A percentile compares a stretch with the other conserved stretches of the same genome.
Conservation (phyloP, 2,888 invertebrate genomes). For the Pollenia labialis region DNA sequence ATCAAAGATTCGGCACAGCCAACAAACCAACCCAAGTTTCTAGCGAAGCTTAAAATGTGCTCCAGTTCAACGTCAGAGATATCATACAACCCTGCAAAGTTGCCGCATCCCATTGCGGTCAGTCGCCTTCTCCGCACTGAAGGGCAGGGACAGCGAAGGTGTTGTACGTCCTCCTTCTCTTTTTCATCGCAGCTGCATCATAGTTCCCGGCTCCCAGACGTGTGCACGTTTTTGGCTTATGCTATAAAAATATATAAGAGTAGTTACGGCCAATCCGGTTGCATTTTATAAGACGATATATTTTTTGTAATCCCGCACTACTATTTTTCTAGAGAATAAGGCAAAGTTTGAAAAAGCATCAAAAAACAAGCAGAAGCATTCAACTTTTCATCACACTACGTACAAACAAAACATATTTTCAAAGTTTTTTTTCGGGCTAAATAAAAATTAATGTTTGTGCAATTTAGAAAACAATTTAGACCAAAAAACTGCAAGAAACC, state of each 20-base stretch:
- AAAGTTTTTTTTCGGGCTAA: constrained; percentile 20
- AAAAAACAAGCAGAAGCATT: constrained; percentile 38
- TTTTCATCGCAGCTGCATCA: too few species aligned
- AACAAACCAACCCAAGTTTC: too few species aligned
- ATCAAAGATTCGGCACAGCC: too few species aligned
- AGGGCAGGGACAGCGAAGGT: too few species aligned
- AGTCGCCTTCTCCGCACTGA: too few species aligned
- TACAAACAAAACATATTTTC: constrained; percentile 24
- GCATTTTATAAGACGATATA: constrained; percentile 15
- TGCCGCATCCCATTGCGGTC: too few species aligned
- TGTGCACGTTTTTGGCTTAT: neutral
- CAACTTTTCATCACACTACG: constrained; percentile 47
- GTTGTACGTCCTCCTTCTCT: too few species aligned
- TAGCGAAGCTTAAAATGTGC: too few species aligned
- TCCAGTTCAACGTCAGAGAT: too few species aligned
- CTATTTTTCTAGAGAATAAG: neutral
- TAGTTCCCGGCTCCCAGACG: too few species aligned
- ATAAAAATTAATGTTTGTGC: constrained; percentile 67
- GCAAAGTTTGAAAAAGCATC: constrained; percentile 20
- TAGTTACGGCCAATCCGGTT: constrained; percentile 36
- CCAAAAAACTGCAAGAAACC: constrained; percentile 28
- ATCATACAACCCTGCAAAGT: too few species aligned
- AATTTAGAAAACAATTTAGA: constrained; percentile 71
- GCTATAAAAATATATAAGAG: constrained; percentile 22
- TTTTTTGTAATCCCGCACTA: neutral